Percentiles rank a stretch among this genome's conserved stretches.
These are phyloP conservation scores for Pseudochaenichthys georgianus DNA, from an alignment of 2,797 vertebrate species.

Conservation along the genomic window DNA sequence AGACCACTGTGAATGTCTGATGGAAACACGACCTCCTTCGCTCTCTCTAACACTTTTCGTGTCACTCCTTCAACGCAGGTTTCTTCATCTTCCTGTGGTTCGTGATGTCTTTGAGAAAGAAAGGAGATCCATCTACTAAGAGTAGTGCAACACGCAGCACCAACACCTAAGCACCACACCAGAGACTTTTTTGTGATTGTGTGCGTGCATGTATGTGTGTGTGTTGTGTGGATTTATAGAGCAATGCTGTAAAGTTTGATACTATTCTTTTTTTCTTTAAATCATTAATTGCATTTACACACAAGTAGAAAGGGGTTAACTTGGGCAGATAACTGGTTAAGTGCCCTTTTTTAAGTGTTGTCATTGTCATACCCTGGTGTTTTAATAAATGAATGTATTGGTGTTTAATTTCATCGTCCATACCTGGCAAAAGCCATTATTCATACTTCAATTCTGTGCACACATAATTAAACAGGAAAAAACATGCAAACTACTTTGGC, in stretches of 20 bases:
- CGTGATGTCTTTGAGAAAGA: constrained; percentile 43
- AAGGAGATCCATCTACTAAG: accelerated
- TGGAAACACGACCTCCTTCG: background rate
- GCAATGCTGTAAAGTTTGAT: too few species aligned
- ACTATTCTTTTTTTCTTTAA: too few species aligned
- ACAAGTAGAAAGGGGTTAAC: too few species aligned
- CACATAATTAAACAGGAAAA: background rate
- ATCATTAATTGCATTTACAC: too few species aligned
- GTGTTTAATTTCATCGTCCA: background rate
- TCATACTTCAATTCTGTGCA: background rate
- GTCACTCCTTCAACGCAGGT: constrained; percentile 35
- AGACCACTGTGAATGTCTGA: background rate
- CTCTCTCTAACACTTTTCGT: background rate
- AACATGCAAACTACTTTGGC: background rate
- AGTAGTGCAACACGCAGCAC: constrained; percentile 14
- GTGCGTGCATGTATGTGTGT: too few species aligned
- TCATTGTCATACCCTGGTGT: too few species aligned
- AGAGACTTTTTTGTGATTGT: background rate
- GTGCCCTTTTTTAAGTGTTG: too few species aligned
- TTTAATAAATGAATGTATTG: too few species aligned
- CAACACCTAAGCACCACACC: background rate
- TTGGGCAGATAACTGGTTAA: too few species aligned
- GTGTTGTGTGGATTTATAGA: too few species aligned
- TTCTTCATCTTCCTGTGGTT: constrained; percentile 76
- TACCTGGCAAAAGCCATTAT: background rate